Evolutionary conservation across 2,797 vertebrate species (phyloP).

Genomic region (Poeciliopsis presidionis): DNA sequence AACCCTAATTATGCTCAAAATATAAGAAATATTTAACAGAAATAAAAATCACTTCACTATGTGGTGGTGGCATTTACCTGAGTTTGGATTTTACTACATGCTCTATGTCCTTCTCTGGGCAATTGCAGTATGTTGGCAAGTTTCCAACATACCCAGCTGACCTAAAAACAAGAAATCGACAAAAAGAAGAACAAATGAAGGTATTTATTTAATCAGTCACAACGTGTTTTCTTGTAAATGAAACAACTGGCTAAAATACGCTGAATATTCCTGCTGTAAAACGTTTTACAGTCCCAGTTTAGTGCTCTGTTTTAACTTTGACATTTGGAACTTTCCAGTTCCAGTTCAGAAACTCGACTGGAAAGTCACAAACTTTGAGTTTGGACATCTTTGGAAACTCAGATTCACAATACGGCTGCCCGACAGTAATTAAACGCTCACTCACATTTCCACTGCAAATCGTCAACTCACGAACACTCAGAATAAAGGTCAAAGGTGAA

Average conservation of each 20-base stretch:
- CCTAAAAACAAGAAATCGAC: background rate
- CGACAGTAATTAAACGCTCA: background rate
- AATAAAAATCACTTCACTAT: background rate
- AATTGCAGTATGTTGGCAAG: background rate
- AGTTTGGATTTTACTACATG: background rate
- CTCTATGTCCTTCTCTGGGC: background rate
- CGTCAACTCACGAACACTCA: background rate
- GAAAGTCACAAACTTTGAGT: background rate
- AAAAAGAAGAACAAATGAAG: background rate
- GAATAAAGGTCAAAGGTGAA: background rate
- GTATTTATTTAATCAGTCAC: background rate
- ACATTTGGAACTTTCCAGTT: background rate
- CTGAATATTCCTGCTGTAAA: background rate
- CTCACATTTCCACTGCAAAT: background rate
- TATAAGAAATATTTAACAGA: background rate
- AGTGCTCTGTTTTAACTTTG: background rate
- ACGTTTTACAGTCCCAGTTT: background rate
- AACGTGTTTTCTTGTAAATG: background rate
- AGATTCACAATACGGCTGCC: background rate
- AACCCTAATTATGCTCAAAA: background rate
- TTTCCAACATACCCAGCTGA: background rate
- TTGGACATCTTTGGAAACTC: background rate
- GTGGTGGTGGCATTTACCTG: background rate
- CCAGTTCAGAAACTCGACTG: background rate
- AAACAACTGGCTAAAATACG: background rate